A percentile compares a stretch with the other conserved stretches of the same genome.
Conservation (phyloP, 1,140 invertebrate genomes). For the Drosophila erecta region DNA sequence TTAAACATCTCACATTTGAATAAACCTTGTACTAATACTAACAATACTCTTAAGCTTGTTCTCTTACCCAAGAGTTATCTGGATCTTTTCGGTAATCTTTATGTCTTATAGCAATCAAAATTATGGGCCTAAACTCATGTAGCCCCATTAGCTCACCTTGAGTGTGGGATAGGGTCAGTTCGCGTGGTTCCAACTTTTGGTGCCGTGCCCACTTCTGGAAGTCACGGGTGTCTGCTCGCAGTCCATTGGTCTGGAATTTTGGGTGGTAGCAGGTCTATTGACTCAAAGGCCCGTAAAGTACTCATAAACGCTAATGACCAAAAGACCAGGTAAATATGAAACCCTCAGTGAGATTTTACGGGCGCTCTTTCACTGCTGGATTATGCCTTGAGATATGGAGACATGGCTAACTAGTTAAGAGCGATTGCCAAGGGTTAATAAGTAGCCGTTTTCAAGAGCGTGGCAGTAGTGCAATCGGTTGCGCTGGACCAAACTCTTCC, state of each 20-base stretch:
- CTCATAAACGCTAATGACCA: slow-evolving; percentile 18
- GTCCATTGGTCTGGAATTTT: slow-evolving; percentile 22
- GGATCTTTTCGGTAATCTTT: neutral
- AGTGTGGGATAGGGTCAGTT: neutral
- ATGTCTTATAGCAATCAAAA: slow-evolving; percentile 1
- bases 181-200: neutral
- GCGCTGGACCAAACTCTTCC: neutral
- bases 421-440: slow-evolving; percentile 9
- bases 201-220: slow-evolving; percentile 3
- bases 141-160: neutral
- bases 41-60: neutral
- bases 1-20: too few species aligned
- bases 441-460: slow-evolving; percentile 3
- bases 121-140: neutral
- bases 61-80: neutral
- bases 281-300: slow-evolving; percentile 3
- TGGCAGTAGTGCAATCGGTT: slow-evolving; percentile 4
- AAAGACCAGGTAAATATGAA: slow-evolving; percentile 11
- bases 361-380: slow-evolving; percentile 5
- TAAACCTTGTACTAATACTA: too few species aligned
- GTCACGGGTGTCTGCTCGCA: slow-evolving; percentile 2
- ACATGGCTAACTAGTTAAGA: slow-evolving; percentile 27
- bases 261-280: slow-evolving; percentile 13
- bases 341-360: slow-evolving; percentile 10
- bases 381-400: slow-evolving; percentile 20